phyloP scores from a whole-genome alignment of 2,888 invertebrate species.

The Eumacrocentrus americanus region DNA sequence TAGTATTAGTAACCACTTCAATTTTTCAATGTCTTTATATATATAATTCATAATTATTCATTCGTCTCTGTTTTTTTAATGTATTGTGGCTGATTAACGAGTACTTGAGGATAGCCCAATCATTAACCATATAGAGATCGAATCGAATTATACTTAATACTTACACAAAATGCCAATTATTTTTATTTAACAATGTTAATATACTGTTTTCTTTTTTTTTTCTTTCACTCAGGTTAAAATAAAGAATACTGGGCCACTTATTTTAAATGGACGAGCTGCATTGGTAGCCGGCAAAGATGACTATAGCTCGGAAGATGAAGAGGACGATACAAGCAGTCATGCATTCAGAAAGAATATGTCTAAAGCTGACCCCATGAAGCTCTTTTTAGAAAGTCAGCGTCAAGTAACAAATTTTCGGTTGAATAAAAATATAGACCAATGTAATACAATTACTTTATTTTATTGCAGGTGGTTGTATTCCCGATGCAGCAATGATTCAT shows the following conservation, averaged over 20 bases:
- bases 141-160: background rate
- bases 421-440: background rate
- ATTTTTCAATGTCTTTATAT: background rate
- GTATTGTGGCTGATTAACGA: slow-evolving; percentile 22
- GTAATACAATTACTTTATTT: slow-evolving; percentile 1
- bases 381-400: slow-evolving; percentile 74
- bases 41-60: slow-evolving; percentile 1
- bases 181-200: slow-evolving; percentile 25
- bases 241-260: slow-evolving; percentile 68
- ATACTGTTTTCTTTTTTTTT: slow-evolving; percentile 23
- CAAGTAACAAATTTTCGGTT: background rate
- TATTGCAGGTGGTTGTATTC: slow-evolving; percentile 78
- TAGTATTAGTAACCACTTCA: slow-evolving; percentile 48
- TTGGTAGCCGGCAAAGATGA: slow-evolving; percentile 78
- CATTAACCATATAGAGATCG: slow-evolving; percentile 7
- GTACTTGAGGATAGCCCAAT: slow-evolving; percentile 17
- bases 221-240: slow-evolving; percentile 63
- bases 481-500: slow-evolving; percentile 97
- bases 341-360: slow-evolving; percentile 62
- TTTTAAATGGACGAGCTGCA: slow-evolving; percentile 82
- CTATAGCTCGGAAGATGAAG: slow-evolving; percentile 73
- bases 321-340: slow-evolving; percentile 62
- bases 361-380: slow-evolving; percentile 73
- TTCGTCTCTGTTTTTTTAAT: slow-evolving; percentile 12
- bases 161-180: slow-evolving; percentile 10